Evolutionary conservation across 2,797 vertebrate genomes (phyloP), one percentile per base, ranked within the genome.

Genomic region (Heterohyrax brucei): DNA sequence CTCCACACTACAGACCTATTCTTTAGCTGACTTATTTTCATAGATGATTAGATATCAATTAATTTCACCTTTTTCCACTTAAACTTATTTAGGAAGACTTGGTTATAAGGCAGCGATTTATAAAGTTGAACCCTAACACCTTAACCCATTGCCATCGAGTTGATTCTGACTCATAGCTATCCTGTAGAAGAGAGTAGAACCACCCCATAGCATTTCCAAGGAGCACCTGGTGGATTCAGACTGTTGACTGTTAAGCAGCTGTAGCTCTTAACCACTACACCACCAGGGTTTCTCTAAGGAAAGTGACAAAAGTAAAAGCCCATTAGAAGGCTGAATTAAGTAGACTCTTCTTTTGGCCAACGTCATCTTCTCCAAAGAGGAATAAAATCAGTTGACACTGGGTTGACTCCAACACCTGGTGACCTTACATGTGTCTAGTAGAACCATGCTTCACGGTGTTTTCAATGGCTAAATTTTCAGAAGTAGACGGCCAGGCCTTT

Each of bases 51-150:
- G 13, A 7, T 30, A 83, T n/a, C 10, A 28, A 59, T 88, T 64
- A 21, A n/a, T 21, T 44, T 53, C 59, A 76, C 64, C 24, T 28
- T 90, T 92, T 79, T 85, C 87, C 62, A 24, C 83, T 79, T 93
- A 66, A 76, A 53, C 53, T 92, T 72, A 72, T 13, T 93, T 90
- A 89, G 82, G 81, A 88, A 95, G 87, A 72, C 64, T 64, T 75
- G 30, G 76, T 83, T 62, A 82, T 53, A 93, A 91, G 76, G 78
- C 50, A 75, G 50, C 44, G 64, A 64, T 92, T 79, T 68, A 75
- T 22, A 76, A 90, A 19, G 10, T 5, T 64, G 66, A 53, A 75
- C 44, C 21, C 39, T 82, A 79, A 87, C 44, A 26, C 10, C 53
- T 82, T 59, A 28, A 39, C 39, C 39, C 39, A 39, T 39, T 39